Evolutionary conservation across 2,888 invertebrate genomes (phyloP), one percentile per base, ranked within the genome.

Genomic region (Dexiosoma caninum): DNA sequence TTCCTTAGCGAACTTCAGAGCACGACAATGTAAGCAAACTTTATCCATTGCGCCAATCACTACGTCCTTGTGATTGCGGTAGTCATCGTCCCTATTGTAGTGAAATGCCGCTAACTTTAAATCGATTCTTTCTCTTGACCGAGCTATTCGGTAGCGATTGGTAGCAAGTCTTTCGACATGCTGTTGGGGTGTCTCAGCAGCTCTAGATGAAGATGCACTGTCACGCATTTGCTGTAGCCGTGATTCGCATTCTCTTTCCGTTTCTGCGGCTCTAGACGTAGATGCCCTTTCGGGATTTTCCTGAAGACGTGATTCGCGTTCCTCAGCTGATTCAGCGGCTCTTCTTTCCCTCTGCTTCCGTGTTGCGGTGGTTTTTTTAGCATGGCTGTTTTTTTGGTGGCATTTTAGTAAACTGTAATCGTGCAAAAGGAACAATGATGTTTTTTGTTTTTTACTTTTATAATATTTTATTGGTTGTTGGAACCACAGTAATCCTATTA

Each of bases 11-110:
- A 27, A 27, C 27, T 72, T 66, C 49, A 71, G 51, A 60, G 78
- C 66, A 49, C 64, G 46, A 49, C 71, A 72, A 64, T 78, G 64
- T 32, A 70, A 40, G 64, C 66, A 78, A 40, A 78, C 64, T 64
- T 37, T 60, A 3, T 40, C 42, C 60, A 60, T 60, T 60, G 40
- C 27, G 40, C 60, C 44, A 67, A 53, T 53, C 53, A 67, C 40
- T 53, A 67, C 37, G 27, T 53, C 30, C 53, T 51, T 35, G 37
- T 67, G 53, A 53, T 53, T 51, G 35, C 53, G 51, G 67, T 67
- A 67, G 53, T 67, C 19, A 64, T 64, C 30, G 19, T 64, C 46
- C 62, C 8, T 64, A 46, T 64, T 64, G 46, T 46, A 64, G 46
- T 64, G 35, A 64, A 64, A 64, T 44, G 62, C 62, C 16, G 62